Evolutionary conservation across 2,113 vertebrate genomes (phyloP), one percentile per base, ranked within the genome.

Genomic region (Ivindomyrus marchei): DNA sequence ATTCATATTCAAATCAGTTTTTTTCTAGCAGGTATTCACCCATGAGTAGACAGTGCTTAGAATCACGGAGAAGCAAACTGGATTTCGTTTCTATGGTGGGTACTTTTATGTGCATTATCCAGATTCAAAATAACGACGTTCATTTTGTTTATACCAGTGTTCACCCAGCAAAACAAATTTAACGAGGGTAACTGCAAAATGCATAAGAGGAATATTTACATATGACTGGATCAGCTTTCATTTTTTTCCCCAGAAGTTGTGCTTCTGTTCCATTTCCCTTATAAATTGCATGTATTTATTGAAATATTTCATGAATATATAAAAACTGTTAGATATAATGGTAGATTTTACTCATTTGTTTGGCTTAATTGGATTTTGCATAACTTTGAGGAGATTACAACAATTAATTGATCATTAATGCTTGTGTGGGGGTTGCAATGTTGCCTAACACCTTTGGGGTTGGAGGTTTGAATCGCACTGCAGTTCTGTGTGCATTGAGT

Each of bases 1-100:
- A 89, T 36, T 47, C 88, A 77, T 47, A 80, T 89, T 70, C 66
- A 89, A 52, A 80, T 89, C 15, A 50, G 46, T 70, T 85, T 13
- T 80, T 50, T 13, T 77, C 27, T 39, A 42, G 36, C 74, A 52
- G 70, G 46, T 89, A 74, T 74, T 88, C 66, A 83, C 74, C 17
- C 46, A 42, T 17, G 70, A 83, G 49, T 84, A 47, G 24, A 24
- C 10, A 17, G 17, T 80, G 70, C 88, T 56, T 53, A 42, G n/a
- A 52, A 47, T 42, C 52, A n/a, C 19, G 19, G 46, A 53, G 7
- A 47, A 31, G 88, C 8, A 53, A 53, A 53, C 52, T 36, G 88
- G 74, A 83, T 89, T 31, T 42, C 2, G 70, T 70, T 80, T 77
- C n/a, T 77, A 45, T 77, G 31, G n/a, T 74, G 66, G n/a, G 47